phyloP scores from a whole-genome alignment of 92 coral and sea anemone species.

The Actinostola sp. region DNA sequence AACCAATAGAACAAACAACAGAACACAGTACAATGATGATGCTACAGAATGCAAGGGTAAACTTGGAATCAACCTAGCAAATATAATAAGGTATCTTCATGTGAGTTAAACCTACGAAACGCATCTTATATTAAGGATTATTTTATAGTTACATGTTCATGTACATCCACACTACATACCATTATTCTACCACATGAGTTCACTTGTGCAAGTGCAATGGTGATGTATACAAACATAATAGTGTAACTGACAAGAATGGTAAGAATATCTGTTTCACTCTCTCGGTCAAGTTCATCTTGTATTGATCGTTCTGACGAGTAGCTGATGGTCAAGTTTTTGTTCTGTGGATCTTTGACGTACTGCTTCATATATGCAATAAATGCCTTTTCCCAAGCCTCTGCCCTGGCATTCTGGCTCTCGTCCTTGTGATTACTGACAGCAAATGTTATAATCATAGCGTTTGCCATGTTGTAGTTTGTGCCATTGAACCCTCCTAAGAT shows the following conservation, averaged over 20 bases:
- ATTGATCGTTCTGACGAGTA: slow-evolving; percentile 85
- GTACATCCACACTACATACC: slow-evolving; percentile 20
- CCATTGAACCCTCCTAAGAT: slow-evolving; percentile 87
- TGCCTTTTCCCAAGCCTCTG: slow-evolving; percentile 92
- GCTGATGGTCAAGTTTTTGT: slow-evolving; percentile 59
- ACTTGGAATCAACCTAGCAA: slow-evolving; percentile 84
- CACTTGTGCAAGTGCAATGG: slow-evolving; percentile 90
- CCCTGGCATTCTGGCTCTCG: slow-evolving; percentile 72
- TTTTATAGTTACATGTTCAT: too few relatives aligned
- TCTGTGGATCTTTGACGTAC: slow-evolving; percentile 29
- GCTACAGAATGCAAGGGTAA: slow-evolving; percentile 91
- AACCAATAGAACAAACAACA: slow-evolving; percentile 85
- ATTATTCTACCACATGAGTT: slow-evolving; percentile 77
- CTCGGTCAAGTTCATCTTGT: slow-evolving; percentile 93
- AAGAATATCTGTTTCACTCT: slow-evolving; percentile 78
- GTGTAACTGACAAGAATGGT: slow-evolving; percentile 89
- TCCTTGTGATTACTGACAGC: slow-evolving; percentile 83
- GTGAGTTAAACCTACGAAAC: too few relatives aligned
- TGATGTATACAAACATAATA: slow-evolving; percentile 93
- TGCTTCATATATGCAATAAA: slow-evolving; percentile 77
- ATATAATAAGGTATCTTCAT: not conserved
- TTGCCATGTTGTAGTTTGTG: slow-evolving; percentile 73
- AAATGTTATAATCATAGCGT: slow-evolving; percentile 81
- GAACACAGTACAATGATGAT: slow-evolving; percentile 88
- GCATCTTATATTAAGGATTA: too few relatives aligned